Percentiles rank a stretch among this genome's conserved stretches.
Conservation (phyloP, 2,797 vertebrate species). For the Gymnothorax reevesii region DNA sequence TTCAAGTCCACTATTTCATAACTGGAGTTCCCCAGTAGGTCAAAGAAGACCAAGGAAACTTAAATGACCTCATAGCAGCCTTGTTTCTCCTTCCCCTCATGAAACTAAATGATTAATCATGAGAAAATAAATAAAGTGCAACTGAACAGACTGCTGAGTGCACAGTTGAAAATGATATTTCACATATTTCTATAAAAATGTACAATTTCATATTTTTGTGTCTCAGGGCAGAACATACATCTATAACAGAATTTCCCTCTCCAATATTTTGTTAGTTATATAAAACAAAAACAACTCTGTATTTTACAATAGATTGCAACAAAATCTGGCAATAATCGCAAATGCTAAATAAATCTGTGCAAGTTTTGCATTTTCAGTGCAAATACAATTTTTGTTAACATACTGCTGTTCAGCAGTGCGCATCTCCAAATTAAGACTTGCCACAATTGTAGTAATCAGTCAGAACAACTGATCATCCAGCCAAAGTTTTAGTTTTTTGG, state of each 20-base stretch:
- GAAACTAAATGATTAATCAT: conserved; percentile 58
- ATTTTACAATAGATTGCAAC: conserved; percentile 50
- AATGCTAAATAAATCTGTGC: conserved; percentile 44
- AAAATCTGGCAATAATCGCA: conserved; percentile 2
- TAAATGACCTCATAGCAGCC: conserved; percentile 41
- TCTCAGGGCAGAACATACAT: conserved; percentile 81
- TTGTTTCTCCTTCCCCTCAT: conserved; percentile 50
- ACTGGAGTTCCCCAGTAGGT: conserved; percentile 41
- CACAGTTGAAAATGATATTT: conserved; percentile 70
- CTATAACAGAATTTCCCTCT: conserved; percentile 51
- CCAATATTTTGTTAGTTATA: conserved; percentile 28
- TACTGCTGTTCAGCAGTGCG: neutral
- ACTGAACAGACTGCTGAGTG: conserved; percentile 71
- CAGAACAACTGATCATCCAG: neutral
- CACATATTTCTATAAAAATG: conserved; percentile 75
- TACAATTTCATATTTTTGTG: conserved; percentile 76
- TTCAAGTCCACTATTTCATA: conserved; percentile 56
- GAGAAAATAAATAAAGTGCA: conserved; percentile 73
- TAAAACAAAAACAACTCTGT: conserved; percentile 51
- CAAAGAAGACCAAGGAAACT: conserved; percentile 56
- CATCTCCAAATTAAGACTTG: neutral
- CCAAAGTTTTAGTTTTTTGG: conserved; percentile 7
- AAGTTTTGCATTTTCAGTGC: neutral
- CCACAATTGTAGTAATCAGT: neutral
- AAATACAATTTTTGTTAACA: neutral